Evolutionary conservation across 1,140 invertebrate genomes (phyloP), one percentile per base, ranked within the genome.

Genomic region (Argopecten irradians): DNA sequence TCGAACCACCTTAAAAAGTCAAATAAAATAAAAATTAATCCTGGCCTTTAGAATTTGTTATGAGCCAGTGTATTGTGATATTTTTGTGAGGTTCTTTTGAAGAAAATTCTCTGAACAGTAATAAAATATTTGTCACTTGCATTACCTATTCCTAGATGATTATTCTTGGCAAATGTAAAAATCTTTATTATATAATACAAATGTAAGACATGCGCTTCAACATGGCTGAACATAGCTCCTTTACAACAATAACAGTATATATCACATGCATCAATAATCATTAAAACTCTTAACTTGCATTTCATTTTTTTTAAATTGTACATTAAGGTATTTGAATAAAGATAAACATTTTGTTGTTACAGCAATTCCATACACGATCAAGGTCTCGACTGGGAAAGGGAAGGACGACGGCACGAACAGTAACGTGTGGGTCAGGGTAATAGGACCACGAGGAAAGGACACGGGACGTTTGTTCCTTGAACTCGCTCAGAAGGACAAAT

Each of bases 351-450:
- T 86, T 34, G 32, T 86, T 87, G 41, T 93, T 94, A 83, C 92
- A 95, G 95, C 92, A 33, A 94, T 95, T n/a, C 94, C 95, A 13
- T 96, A 95, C 91, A 95, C 93, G 9, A 89, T 96, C 8, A 93
- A 92, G 43, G 92, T 95, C 8, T 87, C 85, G 11, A 96, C 95
- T 11, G 95, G 95, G 13, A 92, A 93, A 9, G 94, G 93, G 9
- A 93, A 94, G 28, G 95, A 95, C 89, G 94, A 94, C 88, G 95
- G 95, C 19, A 95, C 95, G 32, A 90, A 92, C 36, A 94, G 93
- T 83, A 94, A 94, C 92, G 94, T 94, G 0, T 96, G 94, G 93
- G 92, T 96, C n/a, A 90, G 90, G 35, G 92, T 95, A 16, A 87
- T 91, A 86, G 94, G 94, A 22, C 89, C 92, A 0, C 92, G 91